Conservation (phyloP, 2,888 invertebrate species). For the Gibbula magus region DNA sequence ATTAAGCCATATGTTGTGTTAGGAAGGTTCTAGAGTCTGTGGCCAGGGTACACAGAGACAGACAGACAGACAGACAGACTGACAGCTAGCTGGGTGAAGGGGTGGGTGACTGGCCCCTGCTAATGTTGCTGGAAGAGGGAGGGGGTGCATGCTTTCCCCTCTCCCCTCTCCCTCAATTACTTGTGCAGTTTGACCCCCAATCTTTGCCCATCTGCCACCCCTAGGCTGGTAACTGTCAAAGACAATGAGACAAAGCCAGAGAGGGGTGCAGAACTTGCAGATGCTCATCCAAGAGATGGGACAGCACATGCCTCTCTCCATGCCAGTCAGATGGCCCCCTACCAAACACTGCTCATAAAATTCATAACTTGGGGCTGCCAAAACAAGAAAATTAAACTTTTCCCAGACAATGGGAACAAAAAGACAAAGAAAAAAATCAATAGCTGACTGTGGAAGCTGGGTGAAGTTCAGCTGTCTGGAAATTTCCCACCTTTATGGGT, state of each 20-base stretch:
- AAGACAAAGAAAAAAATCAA: slow-evolving; percentile 73
- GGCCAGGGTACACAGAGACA: too few species aligned
- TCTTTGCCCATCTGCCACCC: slow-evolving; percentile 43
- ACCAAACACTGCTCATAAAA: slow-evolving; percentile 47
- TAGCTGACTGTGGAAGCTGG: slow-evolving; percentile 50
- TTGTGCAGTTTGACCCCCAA: slow-evolving; percentile 30
- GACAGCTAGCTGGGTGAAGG: not conserved
- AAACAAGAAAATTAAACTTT: slow-evolving; percentile 66
- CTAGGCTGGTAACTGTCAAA: slow-evolving; percentile 40
- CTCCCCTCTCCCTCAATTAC: slow-evolving; percentile 29
- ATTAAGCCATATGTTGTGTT: slow-evolving; percentile 46
- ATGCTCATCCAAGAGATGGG: not conserved
- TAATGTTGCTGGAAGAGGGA: not conserved
- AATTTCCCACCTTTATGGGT: slow-evolving; percentile 51
- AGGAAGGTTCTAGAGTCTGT: slow-evolving; percentile 1
- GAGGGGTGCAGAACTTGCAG: slow-evolving; percentile 17
- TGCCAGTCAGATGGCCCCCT: slow-evolving; percentile 44
- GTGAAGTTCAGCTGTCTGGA: slow-evolving; percentile 65
- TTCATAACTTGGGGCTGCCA: slow-evolving; percentile 57
- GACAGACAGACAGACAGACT: not conserved
- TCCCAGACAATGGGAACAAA: slow-evolving; percentile 66
- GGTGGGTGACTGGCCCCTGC: slow-evolving; percentile 4
- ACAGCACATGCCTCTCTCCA: slow-evolving; percentile 32
- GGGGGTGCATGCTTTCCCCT: slow-evolving; percentile 10
- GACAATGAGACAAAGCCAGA: slow-evolving; percentile 47